phyloP scores from a whole-genome alignment of 2,113 vertebrate genomes.

The Pheucticus melanocephalus region DNA sequence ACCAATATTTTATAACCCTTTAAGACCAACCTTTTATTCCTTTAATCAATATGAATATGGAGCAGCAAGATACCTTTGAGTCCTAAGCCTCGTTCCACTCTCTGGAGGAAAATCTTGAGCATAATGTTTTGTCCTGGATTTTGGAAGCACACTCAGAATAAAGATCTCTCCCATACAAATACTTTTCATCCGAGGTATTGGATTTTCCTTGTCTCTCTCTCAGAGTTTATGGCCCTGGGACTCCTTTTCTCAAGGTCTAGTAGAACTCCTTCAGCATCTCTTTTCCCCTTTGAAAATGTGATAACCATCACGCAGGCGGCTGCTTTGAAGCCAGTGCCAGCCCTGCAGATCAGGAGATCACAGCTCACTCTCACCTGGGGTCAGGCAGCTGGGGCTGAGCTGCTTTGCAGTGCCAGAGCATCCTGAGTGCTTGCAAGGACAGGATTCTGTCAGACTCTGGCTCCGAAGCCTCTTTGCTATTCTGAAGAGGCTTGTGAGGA shows the following conservation, averaged over 20 bases:
- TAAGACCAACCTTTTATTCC: background rate
- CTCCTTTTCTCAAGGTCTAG: conserved; percentile 29
- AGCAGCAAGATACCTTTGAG: background rate
- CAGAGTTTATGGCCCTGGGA: background rate
- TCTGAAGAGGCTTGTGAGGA: background rate
- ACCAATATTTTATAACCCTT: background rate
- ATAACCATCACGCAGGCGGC: background rate
- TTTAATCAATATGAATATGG: background rate
- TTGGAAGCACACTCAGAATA: background rate
- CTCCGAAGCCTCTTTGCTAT: conserved; percentile 12
- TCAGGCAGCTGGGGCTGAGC: background rate
- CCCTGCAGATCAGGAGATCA: conserved; percentile 32
- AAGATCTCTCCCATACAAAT: background rate
- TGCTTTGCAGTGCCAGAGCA: background rate
- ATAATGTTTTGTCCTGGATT: background rate
- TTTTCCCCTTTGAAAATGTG: conserved; percentile 5
- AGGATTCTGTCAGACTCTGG: background rate
- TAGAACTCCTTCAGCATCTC: background rate
- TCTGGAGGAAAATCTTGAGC: background rate
- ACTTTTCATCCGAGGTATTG: background rate
- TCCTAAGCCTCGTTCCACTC: background rate
- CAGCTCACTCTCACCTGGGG: conserved; percentile 24
- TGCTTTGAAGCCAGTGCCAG: conserved; percentile 30
- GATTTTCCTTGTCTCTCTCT: background rate
- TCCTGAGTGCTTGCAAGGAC: background rate